phyloP scores from a whole-genome alignment of 2,888 invertebrate species.

The Pristionchus fissidentatus region DNA sequence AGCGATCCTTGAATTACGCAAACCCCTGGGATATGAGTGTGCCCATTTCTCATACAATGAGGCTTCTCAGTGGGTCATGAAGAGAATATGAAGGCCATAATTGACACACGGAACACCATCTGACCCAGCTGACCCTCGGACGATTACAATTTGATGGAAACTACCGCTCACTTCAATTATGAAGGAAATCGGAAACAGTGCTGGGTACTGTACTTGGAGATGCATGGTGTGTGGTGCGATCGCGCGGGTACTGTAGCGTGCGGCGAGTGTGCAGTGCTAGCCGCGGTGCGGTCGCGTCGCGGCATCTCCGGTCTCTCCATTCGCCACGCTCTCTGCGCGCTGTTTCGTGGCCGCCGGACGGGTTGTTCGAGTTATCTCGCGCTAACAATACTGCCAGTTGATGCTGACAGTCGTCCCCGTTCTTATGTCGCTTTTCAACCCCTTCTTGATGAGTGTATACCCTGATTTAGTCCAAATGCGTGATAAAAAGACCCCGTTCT shows the following conservation, averaged over 20 bases:
- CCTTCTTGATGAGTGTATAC: too few species aligned
- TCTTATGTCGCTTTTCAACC: too few species aligned
- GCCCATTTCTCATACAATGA: constrained; percentile 2
- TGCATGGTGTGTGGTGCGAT: background rate
- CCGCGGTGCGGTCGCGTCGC: background rate
- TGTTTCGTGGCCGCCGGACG: constrained; percentile 11
- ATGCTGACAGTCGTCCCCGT: background rate
- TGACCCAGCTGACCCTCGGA: background rate
- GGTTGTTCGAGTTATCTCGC: background rate
- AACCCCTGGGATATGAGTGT: background rate
- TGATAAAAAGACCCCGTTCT: too few species aligned
- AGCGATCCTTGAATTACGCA: constrained; percentile 32
- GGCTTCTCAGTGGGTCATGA: constrained; percentile 34
- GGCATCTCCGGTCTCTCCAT: background rate
- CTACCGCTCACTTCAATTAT: background rate
- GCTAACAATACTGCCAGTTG: background rate
- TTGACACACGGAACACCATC: background rate
- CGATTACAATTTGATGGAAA: background rate
- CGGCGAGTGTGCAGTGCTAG: background rate
- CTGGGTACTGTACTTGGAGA: background rate
- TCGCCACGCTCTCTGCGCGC: constrained; percentile 13
- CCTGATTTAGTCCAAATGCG: too few species aligned
- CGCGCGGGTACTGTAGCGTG: background rate
- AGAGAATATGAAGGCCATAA: too few species aligned
- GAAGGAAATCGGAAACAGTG: background rate